These are phyloP conservation scores for Elmis aenea DNA, from an alignment of 2,888 invertebrate species.

Conservation along the genomic window DNA sequence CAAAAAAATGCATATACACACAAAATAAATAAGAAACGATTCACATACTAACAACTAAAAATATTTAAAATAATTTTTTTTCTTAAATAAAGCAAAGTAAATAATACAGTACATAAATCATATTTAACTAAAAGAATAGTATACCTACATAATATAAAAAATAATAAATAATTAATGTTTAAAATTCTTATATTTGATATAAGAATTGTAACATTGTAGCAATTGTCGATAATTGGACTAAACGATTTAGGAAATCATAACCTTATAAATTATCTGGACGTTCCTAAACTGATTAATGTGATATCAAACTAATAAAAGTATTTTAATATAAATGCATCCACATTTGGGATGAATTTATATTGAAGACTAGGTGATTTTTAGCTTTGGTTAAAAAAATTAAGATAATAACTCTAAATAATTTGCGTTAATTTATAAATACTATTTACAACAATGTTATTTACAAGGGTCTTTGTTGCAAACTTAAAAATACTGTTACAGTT, in stretches of 20 bases:
- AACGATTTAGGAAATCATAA: too few species aligned
- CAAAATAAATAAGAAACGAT: slow-evolving; percentile 20
- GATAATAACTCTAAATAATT: slow-evolving; percentile 13
- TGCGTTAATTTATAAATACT: slow-evolving; percentile 23
- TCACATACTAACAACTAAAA: slow-evolving; percentile 11
- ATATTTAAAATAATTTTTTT: slow-evolving; percentile 7
- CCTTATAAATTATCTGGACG: too few species aligned
- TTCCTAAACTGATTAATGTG: too few species aligned
- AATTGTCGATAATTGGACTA: too few species aligned
- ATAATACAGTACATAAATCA: too few species aligned
- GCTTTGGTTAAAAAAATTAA: slow-evolving; percentile 38
- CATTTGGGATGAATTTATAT: slow-evolving; percentile 1
- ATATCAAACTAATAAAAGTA: neutral
- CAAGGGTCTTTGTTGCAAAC: slow-evolving; percentile 21
- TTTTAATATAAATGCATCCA: neutral
- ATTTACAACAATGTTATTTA: slow-evolving; percentile 29
- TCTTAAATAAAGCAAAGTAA: slow-evolving; percentile 7
- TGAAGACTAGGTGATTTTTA: slow-evolving; percentile 42
- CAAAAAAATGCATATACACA: slow-evolving; percentile 15
- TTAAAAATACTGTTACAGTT: slow-evolving; percentile 36
- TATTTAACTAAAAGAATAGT: too few species aligned
- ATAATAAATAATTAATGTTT: too few species aligned
- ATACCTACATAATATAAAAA: too few species aligned
- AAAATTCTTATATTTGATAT: too few species aligned
- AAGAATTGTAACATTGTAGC: too few species aligned